Base-by-base conservation (phyloP, 2,113 vertebrate genomes). In the Rissa tridactyla region DNA sequence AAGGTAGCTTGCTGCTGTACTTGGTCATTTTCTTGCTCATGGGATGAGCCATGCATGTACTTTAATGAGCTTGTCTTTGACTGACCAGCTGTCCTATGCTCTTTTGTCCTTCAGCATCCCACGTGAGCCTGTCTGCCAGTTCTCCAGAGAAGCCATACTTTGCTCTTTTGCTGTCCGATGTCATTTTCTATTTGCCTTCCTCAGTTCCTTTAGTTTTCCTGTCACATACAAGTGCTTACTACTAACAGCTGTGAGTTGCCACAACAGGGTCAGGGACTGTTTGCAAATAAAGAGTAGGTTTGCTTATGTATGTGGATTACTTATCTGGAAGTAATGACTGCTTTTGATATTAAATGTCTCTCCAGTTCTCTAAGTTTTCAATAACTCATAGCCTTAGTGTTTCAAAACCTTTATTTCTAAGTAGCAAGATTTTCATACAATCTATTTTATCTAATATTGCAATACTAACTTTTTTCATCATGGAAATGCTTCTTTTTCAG, bases 401-500 rank as follows among this genome's bases (percentile, higher is more conserved):
- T 80, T 89, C 51, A 64, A 79, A 73, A 36, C 25, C 10, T 92
- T 55, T 73, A n/a, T 93, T 87, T 91, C 42, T 49, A 64, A 34
- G n/a, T n/a, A 65, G 25, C 20, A 44, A 64, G 40, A 19, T 6
- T 49, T 84, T 58, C 1, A 30, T 29, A 14, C 10, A 23, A 6
- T 55, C 1, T 23, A 11, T 79, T 69, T 91, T 84, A 66, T 62
- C 9, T 57, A 51, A 26, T 76, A 62, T 23, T 7, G 15, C 23
- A 62, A 44, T 51, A 44, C 17, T 70, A 64, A 54, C 42, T 52
- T 44, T 55, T 93, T 87, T 80, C 7, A n/a, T 73, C 7, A 22
- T 38, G 71, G 38, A 94, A 88, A 90, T 60, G 15, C 16, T 55
- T 93, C 52, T 95, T 95, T 97, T 96, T 62, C 95, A 99, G 99